Percentiles rank a stretch among this genome's conserved stretches.
Conservation (phyloP, 1,140 invertebrate genomes). For the Cotesia glomerata region DNA sequence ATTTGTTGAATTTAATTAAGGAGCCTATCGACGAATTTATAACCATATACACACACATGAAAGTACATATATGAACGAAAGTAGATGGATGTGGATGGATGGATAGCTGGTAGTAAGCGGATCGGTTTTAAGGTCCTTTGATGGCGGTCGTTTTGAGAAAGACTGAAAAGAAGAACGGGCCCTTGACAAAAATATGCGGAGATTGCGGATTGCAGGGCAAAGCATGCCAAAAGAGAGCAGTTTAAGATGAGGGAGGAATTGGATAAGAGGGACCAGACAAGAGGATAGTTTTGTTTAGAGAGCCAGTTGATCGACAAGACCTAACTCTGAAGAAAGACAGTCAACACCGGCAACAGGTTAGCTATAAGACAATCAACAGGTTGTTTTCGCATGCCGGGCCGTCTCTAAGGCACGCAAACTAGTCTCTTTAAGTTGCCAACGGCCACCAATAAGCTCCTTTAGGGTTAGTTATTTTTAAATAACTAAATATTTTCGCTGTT, state of each 20-base stretch:
- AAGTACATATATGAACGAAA: too few relatives aligned
- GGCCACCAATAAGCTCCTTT: slow-evolving; percentile 20
- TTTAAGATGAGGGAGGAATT: neutral
- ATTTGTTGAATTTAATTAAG: slow-evolving; percentile 14
- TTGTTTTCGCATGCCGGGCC: slow-evolving; percentile 52
- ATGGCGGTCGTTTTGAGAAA: neutral
- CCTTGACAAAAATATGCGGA: slow-evolving; percentile 37
- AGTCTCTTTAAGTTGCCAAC: slow-evolving; percentile 32
- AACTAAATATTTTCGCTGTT: too few relatives aligned
- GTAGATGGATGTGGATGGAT: too few relatives aligned
- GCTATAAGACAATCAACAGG: slow-evolving; percentile 54
- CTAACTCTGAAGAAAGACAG: neutral
- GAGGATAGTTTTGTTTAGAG: neutral
- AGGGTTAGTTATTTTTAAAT: neutral
- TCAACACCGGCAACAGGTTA: slow-evolving; percentile 47
- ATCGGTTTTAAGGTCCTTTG: slow-evolving; percentile 17
- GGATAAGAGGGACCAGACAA: neutral
- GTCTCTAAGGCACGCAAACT: slow-evolving; percentile 43
- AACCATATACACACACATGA: neutral
- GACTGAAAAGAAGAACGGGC: neutral
- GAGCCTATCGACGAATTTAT: slow-evolving; percentile 19
- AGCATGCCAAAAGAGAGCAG: neutral
- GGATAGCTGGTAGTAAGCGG: too few relatives aligned
- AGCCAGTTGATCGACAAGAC: neutral
- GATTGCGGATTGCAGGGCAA: slow-evolving; percentile 35